These are phyloP conservation scores for Eurypyga helias DNA, from an alignment of 2,113 vertebrate genomes.

Conservation along the genomic window DNA sequence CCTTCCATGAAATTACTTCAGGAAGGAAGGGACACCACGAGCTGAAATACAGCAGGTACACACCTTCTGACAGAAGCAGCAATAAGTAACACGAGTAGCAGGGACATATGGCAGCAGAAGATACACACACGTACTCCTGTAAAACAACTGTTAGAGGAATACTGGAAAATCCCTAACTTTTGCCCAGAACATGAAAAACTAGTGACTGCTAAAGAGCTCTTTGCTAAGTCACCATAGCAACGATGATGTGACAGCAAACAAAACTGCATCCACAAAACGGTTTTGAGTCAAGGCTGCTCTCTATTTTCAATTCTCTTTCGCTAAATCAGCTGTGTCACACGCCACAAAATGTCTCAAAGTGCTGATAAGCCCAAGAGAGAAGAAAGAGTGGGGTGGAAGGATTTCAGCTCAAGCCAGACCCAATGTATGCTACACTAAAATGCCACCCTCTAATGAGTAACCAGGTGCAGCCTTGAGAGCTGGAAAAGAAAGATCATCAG, in stretches of 20 bases:
- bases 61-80: not conserved
- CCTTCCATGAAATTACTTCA: not conserved
- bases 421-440: not conserved
- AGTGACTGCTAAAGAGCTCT: slow-evolving; percentile 13
- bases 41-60: not conserved
- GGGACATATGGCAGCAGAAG: not conserved
- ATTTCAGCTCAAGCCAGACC: not conserved
- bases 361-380: not conserved
- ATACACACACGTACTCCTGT: not conserved
- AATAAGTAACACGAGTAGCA: not conserved
- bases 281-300: slow-evolving; percentile 17
- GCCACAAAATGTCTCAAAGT: not conserved
- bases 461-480: not conserved
- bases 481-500: not conserved
- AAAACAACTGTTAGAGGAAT: not conserved
- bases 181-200: slow-evolving; percentile 5
- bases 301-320: not conserved
- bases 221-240: slow-evolving; percentile 51
- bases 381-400: not conserved
- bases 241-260: slow-evolving; percentile 29
- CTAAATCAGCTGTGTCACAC: not conserved
- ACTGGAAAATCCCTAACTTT: not conserved
- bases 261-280: not conserved
- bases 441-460: not conserved
- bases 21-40: not conserved